A percentile compares a stretch with the other conserved stretches of the same genome.
phyloP scores from a whole-genome alignment of 2,113 vertebrate genomes.

The Actinemys pallida region DNA sequence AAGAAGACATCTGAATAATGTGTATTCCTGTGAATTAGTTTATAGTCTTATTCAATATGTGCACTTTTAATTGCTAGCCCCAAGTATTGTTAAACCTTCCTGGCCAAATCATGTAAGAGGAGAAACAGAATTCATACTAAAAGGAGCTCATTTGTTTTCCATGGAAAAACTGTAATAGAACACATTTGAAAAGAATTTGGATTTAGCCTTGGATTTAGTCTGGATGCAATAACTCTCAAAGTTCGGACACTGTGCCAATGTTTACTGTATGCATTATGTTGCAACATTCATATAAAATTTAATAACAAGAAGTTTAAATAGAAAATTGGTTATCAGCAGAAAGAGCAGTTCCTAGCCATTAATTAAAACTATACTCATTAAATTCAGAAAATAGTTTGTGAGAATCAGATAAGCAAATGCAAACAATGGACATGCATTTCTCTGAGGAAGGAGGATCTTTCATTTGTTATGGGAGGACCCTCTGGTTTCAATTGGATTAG shows the following conservation, averaged over 20 bases:
- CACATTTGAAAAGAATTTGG: neutral
- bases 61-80: neutral
- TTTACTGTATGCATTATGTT: neutral
- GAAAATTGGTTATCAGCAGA: neutral
- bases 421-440: neutral
- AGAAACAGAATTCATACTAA: neutral
- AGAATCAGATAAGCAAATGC: neutral
- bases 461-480: neutral
- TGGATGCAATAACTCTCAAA: neutral
- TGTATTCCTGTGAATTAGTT: neutral
- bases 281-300: neutral
- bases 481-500: neutral
- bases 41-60: neutral
- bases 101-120: neutral
- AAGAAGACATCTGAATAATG: conserved; percentile 20
- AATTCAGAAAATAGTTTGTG: neutral
- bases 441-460: neutral
- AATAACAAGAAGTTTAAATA: neutral
- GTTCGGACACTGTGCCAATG: neutral
- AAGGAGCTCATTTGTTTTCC: neutral
- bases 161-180: neutral
- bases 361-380: neutral
- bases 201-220: neutral
- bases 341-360: neutral
- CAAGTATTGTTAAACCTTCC: neutral